Base-by-base conservation (phyloP, 2,888 invertebrate genomes). In the Sphinx pinastri region DNA sequence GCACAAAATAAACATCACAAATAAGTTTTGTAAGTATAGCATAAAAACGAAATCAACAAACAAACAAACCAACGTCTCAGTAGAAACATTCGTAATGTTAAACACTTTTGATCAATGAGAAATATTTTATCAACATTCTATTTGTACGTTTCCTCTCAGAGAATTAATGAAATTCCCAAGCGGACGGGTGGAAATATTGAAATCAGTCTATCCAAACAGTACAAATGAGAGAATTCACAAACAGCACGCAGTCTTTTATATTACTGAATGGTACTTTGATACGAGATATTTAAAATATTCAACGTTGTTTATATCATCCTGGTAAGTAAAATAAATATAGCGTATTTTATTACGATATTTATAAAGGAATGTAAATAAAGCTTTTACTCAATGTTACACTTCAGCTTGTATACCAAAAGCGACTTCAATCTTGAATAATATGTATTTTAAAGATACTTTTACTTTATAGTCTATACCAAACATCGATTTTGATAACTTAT, bases 121-220 rank as follows among this genome's bases (percentile, higher is more conserved):
- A 63, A 49, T 49, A 63, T 63, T 60, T n/a, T 19, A 60, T 60
- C 12, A 11, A 11, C 4, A 14, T 60, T 47, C 19, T 63, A 19
- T 63, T 63, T 63, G 49, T 55, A 19, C 11, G 19, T 63, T 63
- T 25, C 19, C 16, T 47, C 19, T 5, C 19, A 19, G 13, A 49
- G 47, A 12, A 47, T 16, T 19, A 12, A 49, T 49, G 16, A 19
- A 63, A 76, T 71, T 73, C 63, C 63, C 63, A 49, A 63, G 47
- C 63, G 63, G 47, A 19, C 47, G 6, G 63, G 19, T 47, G 47
- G 49, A 47, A 49, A 16, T 49, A 63, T 63, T 63, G 47, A 49
- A 63, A 49, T 16, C 49, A 13, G 63, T 63, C 49, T 63, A 19
- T 13, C 13, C 19, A 63, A 63, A 63, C 49, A 63, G 49, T 49